Percentiles rank a stretch among this genome's conserved stretches.
Evolutionary conservation across 2,888 invertebrate species (phyloP).

Genomic region (Sinohyriopsis cumingii): DNA sequence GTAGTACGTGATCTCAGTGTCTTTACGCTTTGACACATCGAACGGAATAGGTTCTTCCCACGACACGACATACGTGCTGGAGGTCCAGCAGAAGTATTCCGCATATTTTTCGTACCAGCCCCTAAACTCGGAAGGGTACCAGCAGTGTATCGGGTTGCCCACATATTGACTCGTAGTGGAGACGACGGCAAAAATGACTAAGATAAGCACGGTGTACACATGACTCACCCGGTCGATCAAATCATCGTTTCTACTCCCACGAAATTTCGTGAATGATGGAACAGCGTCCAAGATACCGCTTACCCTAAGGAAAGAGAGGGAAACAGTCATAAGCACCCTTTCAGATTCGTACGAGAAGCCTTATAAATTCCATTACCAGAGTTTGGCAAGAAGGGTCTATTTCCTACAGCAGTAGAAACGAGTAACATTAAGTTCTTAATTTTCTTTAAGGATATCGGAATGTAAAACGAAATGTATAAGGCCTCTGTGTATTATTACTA

Average conservation of each 20-base stretch:
- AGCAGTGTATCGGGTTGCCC: conserved; percentile 59
- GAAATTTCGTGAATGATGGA: conserved; percentile 52
- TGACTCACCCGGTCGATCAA: conserved; percentile 62
- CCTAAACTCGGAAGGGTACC: conserved; percentile 57
- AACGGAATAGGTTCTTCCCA: conserved; percentile 45
- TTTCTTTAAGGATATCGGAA: too few species aligned
- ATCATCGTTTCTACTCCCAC: conserved; percentile 58
- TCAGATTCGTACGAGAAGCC: too few species aligned
- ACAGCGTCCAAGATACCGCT: conserved; percentile 52
- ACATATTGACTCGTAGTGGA: conserved; percentile 60
- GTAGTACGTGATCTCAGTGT: conserved; percentile 56
- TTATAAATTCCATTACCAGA: too few species aligned
- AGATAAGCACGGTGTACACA: conserved; percentile 53
- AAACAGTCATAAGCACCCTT: too few species aligned
- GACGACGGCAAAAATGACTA: conserved; percentile 58
- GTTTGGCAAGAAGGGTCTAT: too few species aligned
- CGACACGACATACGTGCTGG: conserved; percentile 59
- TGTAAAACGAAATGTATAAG: too few species aligned
- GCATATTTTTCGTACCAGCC: conserved; percentile 55
- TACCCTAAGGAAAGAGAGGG: conserved; percentile 34
- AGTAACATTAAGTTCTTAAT: too few species aligned
- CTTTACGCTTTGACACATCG: conserved; percentile 39
- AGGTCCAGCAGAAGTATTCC: conserved; percentile 57
- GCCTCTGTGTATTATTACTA: too few species aligned
- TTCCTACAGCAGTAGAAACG: too few species aligned